Evolutionary conservation across 2,113 vertebrate species (phyloP).

Genomic region (Vulpes lagopus): DNA sequence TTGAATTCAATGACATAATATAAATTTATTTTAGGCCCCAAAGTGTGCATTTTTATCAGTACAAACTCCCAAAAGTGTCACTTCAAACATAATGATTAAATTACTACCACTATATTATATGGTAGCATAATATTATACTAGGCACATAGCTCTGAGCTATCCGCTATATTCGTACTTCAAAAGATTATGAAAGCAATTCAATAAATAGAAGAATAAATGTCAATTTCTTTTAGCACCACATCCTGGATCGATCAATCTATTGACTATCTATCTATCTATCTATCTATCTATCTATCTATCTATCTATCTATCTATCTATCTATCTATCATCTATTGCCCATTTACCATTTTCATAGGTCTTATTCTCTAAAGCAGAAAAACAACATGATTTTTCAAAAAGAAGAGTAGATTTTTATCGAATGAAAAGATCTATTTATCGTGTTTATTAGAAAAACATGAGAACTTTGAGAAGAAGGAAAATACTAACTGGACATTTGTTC

Average conservation of each 20-base stretch:
- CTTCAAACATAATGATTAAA: constrained; percentile 69
- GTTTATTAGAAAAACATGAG: constrained; percentile 34
- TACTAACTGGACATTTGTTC: not conserved
- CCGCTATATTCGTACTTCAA: constrained; percentile 54
- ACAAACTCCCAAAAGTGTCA: constrained; percentile 59
- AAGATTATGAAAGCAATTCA: constrained; percentile 68
- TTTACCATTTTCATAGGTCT: constrained; percentile 41
- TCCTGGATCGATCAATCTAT: not conserved
- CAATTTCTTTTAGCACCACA: constrained; percentile 59
- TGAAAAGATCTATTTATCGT: not conserved
- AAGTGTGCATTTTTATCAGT: constrained; percentile 50
- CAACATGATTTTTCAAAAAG: not conserved
- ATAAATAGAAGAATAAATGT: constrained; percentile 69
- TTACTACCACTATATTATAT: constrained; percentile 42
- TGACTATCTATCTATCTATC: no score
- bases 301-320: no score
- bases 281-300: no score
- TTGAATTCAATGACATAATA: constrained; percentile 54
- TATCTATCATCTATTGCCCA: not conserved
- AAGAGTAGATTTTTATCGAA: not conserved
- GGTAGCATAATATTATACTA: constrained; percentile 47
- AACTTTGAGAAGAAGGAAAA: not conserved
- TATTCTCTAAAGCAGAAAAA: constrained; percentile 58
- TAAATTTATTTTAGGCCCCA: constrained; percentile 44
- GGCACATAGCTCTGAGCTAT: constrained; percentile 63